A percentile compares a stretch with the other conserved stretches of the same genome.
Conservation (phyloP, 2,888 invertebrate genomes). For the Coremacera marginata region DNA sequence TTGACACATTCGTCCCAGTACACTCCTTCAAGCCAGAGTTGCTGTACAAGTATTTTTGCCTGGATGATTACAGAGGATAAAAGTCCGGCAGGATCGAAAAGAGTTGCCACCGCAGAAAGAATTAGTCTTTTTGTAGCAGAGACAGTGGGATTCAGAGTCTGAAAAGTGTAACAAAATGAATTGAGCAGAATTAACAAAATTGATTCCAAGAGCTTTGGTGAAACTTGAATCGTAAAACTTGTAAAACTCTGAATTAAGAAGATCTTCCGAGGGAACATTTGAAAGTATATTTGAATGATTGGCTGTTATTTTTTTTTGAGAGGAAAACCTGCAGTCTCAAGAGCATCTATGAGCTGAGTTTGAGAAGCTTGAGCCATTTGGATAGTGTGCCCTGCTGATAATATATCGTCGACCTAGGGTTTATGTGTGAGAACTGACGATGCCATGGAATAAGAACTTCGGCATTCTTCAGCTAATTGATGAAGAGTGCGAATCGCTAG, state of each 20-base stretch:
- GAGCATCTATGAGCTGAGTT: neutral
- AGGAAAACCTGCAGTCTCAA: neutral
- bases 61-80: slow-evolving; percentile 25
- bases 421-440: neutral
- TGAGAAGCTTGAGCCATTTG: neutral
- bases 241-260: too few species aligned
- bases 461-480: slow-evolving; percentile 15
- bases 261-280: too few species aligned
- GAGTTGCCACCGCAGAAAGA: neutral
- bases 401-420: slow-evolving; percentile 24
- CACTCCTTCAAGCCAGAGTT: slow-evolving; percentile 36
- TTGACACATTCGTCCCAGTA: slow-evolving; percentile 34
- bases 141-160: too few species aligned
- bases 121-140: too few species aligned
- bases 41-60: slow-evolving; percentile 38
- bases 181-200: slow-evolving; percentile 24
- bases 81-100: slow-evolving; percentile 33
- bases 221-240: too few species aligned
- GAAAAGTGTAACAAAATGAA: slow-evolving; percentile 19
- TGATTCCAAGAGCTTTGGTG: slow-evolving; percentile 27
- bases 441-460: neutral
- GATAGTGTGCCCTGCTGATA: neutral
- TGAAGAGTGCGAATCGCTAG: slow-evolving; percentile 23
- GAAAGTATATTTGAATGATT: neutral
- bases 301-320: too few species aligned